Evolutionary conservation across 1,140 invertebrate genomes (phyloP), one percentile per base, ranked within the genome.

Genomic region (Oedothorax gibbosus): DNA sequence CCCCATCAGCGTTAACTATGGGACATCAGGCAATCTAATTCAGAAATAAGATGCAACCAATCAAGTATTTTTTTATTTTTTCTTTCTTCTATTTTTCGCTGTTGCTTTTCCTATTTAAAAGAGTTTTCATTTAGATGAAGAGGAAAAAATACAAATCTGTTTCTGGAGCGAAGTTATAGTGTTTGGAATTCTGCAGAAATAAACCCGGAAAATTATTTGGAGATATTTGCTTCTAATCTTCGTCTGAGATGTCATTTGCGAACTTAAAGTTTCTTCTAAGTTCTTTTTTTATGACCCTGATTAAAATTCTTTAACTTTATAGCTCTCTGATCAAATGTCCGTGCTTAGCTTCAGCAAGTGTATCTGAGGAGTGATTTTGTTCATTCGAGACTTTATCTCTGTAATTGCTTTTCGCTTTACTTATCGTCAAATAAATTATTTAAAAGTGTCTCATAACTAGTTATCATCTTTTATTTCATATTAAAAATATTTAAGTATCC

Each of bases 31-130:
- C 62, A 83, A 75, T 83, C 53, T 83, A 83, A 83, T 83, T 75
- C 81, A 35, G 81, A 83, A 83, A 83, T 66, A 60, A 62, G 81
- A 83, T 66, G 69, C 81, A 54, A 64, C 69, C 81, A 83, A 83
- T 83, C 81, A 83, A 76, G 60, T 35, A 56, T 69, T 75, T 73
- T 73, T 20, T 21, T 81, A 49, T 50, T 60, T 78, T 65, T 49
- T 78, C 21, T 65, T 78, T 78, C 10, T 49, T 15, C 12, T 12
- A 71, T 14, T 15, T 78, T 77, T 77, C 21, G 49, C 57, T 60
- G 10, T 57, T 20, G 14, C 35, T 35, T 77, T 62, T 54, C 50
- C 50, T 71, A 71, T 71, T 66, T 66, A 66, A 79, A 54, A 15
- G 14, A 35, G 68, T 77, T 79, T 79, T 66, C n/a, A 21, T 53